Percentiles rank a stretch among this genome's conserved stretches.
Evolutionary conservation across 2,113 vertebrate species (phyloP).

Genomic region (Scomber scombrus): DNA sequence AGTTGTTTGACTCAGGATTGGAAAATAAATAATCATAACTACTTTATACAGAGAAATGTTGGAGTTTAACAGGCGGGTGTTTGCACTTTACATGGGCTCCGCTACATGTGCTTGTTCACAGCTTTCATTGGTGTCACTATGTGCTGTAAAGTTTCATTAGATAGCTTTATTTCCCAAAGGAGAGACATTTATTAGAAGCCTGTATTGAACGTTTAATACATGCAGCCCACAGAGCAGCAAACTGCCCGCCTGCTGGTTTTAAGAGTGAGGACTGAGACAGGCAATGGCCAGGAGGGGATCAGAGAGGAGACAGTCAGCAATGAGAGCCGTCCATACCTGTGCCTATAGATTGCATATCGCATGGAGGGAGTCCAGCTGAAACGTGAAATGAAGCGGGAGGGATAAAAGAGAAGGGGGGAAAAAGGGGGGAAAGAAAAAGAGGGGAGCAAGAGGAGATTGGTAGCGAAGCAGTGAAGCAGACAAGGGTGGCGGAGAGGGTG

Average conservation of each 20-base stretch:
- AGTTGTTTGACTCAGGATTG: conserved; percentile 36
- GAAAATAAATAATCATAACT: neutral
- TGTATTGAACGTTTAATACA: conserved; percentile 38
- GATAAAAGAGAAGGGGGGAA: conserved; percentile 38
- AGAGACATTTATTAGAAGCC: conserved; percentile 46
- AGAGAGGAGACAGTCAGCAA: conserved; percentile 52
- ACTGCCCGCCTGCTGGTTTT: conserved; percentile 60
- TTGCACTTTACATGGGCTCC: conserved; percentile 60
- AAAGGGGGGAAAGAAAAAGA: conserved; percentile 74
- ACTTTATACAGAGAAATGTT: conserved; percentile 19
- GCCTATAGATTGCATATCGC: conserved; percentile 96
- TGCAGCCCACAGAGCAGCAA: conserved; percentile 72
- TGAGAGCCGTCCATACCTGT: conserved; percentile 89
- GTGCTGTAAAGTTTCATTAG: conserved; percentile 53
- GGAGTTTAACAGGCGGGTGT: conserved; percentile 29
- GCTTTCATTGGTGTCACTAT: conserved; percentile 4
- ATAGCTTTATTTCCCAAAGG: conserved; percentile 68
- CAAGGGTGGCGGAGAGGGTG: conserved; percentile 48
- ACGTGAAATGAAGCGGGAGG: conserved; percentile 83
- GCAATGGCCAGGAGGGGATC: conserved; percentile 36
- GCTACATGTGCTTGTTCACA: conserved; percentile 22
- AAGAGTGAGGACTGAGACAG: conserved; percentile 59
- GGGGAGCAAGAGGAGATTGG: neutral
- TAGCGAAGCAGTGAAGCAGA: conserved; percentile 57
- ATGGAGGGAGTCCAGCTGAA: conserved; percentile 91